Evolutionary conservation across 2,888 invertebrate genomes (phyloP).

Genomic region (Carabus problematicus): DNA sequence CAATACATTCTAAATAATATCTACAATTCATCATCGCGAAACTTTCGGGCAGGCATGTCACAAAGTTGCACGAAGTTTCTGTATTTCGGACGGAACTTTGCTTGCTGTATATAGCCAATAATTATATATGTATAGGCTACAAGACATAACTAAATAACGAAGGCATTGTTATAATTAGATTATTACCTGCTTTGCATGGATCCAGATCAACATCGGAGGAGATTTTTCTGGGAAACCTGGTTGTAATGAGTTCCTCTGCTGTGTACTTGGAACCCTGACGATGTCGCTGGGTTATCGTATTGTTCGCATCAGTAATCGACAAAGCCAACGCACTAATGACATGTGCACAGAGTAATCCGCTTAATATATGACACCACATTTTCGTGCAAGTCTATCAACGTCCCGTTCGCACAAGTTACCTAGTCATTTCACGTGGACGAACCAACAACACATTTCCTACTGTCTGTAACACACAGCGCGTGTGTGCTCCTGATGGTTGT

Average conservation of each 20-base stretch:
- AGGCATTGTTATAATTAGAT: conserved; percentile 50
- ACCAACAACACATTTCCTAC: not conserved
- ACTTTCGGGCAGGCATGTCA: too few species aligned
- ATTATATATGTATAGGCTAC: too few species aligned
- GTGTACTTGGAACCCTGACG: conserved; percentile 58
- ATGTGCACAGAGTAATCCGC: conserved; percentile 23
- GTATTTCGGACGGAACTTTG: too few species aligned
- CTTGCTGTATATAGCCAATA: too few species aligned
- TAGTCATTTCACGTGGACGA: conserved; percentile 28
- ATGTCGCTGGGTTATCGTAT: conserved; percentile 31
- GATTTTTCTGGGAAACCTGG: conserved; percentile 70
- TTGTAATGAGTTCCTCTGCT: conserved; percentile 71
- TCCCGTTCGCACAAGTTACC: conserved; percentile 8
- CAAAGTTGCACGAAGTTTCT: too few species aligned
- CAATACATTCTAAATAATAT: too few species aligned
- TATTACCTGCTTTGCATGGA: conserved; percentile 86
- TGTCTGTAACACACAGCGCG: conserved; percentile 6
- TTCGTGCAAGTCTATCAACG: conserved; percentile 8
- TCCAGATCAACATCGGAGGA: conserved; percentile 82
- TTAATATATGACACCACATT: conserved; percentile 26
- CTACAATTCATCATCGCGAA: too few species aligned
- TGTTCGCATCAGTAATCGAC: not conserved
- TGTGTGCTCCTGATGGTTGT: too few species aligned
- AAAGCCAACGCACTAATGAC: conserved; percentile 18
- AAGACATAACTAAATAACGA: not conserved